Conservation (phyloP, 37 sponge, comb jelly and placozoan genomes). For the Hexactinellida sp. region DNA sequence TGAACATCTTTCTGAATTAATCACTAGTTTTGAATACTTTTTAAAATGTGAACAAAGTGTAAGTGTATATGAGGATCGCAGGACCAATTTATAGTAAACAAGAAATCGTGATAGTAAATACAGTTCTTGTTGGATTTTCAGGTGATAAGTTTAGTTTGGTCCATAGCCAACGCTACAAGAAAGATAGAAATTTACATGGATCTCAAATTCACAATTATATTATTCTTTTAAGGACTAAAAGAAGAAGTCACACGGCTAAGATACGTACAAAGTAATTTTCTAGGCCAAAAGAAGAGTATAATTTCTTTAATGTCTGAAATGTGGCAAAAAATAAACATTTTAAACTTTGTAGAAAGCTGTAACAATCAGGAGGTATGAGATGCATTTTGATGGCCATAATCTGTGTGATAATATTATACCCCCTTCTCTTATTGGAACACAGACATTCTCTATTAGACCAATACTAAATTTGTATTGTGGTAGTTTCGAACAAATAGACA, state of each 20-base stretch:
- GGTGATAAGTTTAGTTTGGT: not conserved
- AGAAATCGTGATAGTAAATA: not conserved
- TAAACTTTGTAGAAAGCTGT: not conserved
- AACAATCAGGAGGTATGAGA: not conserved
- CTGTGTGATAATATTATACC: not conserved
- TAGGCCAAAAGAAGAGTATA: conserved; percentile 15
- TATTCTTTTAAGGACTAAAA: not conserved
- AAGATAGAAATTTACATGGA: not conserved
- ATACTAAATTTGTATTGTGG: not conserved
- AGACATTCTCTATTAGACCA: not conserved
- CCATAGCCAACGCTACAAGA: not conserved
- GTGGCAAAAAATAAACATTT: not conserved
- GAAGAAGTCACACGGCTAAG: not conserved
- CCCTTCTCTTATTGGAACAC: not conserved
- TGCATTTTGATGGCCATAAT: not conserved
- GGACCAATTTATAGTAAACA: not conserved
- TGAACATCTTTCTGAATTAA: not conserved
- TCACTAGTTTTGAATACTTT: not conserved
- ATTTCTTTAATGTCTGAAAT: not conserved
- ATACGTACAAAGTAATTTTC: not conserved
- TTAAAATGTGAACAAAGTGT: not conserved
- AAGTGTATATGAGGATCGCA: not conserved
- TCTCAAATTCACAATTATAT: not conserved
- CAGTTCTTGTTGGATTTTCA: conserved; percentile 2
- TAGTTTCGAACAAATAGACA: not conserved